These are phyloP conservation scores for Biston betularia DNA, from an alignment of 2,888 invertebrate species.

Conservation along the genomic window DNA sequence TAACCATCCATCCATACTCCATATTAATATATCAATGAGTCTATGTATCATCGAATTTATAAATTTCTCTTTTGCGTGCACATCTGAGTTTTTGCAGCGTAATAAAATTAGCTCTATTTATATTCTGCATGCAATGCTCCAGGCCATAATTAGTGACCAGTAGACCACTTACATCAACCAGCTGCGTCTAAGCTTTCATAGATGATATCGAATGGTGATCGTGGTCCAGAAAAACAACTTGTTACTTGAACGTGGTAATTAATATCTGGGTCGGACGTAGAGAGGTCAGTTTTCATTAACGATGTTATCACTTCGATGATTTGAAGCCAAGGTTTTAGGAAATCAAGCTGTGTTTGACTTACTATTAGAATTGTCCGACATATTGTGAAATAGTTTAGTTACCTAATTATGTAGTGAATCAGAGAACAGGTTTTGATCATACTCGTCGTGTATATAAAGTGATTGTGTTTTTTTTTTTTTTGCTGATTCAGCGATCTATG, in stretches of 20 bases:
- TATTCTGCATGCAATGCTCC: conserved; percentile 21
- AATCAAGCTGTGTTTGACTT: conserved; percentile 52
- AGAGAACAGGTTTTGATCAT: conserved; percentile 29
- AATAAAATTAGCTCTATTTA: background rate
- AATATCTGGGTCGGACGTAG: conserved; percentile 76
- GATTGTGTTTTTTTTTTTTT: conserved; percentile 20
- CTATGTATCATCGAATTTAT: background rate
- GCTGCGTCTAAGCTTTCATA: conserved; percentile 25
- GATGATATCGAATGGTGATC: conserved; percentile 26
- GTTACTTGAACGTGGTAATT: conserved; percentile 57
- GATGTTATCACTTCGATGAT: conserved; percentile 72
- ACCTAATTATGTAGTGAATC: conserved; percentile 27
- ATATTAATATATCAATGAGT: too few species aligned
- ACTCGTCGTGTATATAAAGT: conserved; percentile 25
- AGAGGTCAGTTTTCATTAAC: conserved; percentile 80
- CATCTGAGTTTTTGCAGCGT: background rate
- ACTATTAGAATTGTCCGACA: conserved; percentile 39
- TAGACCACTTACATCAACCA: conserved; percentile 20
- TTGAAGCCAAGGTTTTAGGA: conserved; percentile 74
- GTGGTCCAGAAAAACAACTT: conserved; percentile 42
- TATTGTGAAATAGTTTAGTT: conserved; percentile 39
- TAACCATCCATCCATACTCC: too few species aligned
- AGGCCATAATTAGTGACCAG: conserved; percentile 26
- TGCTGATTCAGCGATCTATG: conserved; percentile 4
- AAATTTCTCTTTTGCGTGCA: conserved; percentile 21